Conservation (phyloP, 2,888 invertebrate genomes). For the Anarsia innoxiella region DNA sequence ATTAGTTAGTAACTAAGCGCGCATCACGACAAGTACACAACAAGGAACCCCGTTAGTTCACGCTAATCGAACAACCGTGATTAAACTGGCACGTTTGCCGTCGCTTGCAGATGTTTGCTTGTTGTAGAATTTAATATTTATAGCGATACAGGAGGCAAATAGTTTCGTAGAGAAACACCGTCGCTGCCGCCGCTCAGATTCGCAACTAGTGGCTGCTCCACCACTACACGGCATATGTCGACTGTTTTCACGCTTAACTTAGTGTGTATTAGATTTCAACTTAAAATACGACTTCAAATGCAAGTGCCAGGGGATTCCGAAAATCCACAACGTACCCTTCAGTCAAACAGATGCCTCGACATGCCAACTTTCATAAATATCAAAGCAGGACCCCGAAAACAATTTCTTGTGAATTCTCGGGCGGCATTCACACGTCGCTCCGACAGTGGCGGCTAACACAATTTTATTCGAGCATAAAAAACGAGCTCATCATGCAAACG, state of each 20-base stretch:
- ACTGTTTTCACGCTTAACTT: too few species aligned
- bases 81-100: conserved; percentile 44
- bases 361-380: conserved; percentile 70
- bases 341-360: conserved; percentile 51
- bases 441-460: conserved; percentile 63
- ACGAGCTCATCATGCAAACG: conserved; percentile 75
- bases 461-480: conserved; percentile 74
- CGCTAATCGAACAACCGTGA: conserved; percentile 44
- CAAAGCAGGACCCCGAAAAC: conserved; percentile 64
- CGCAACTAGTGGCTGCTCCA: conserved; percentile 26
- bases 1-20: conserved; percentile 10
- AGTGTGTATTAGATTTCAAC: too few species aligned
- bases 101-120: conserved; percentile 39
- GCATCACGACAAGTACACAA: conserved; percentile 11
- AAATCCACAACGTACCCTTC: conserved; percentile 51
- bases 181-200: conserved; percentile 17
- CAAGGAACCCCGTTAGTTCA: conserved; percentile 22
- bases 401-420: conserved; percentile 58
- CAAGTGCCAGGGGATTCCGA: conserved; percentile 31
- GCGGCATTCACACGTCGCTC: conserved; percentile 57
- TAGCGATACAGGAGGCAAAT: conserved; percentile 27
- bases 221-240: too few species aligned
- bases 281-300: neutral
- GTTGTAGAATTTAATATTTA: conserved; percentile 58
- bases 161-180: too few species aligned